These are phyloP conservation scores for Stichopus horrens DNA, from an alignment of 53 echinoderm and acorn worm genomes.

Conservation along the genomic window DNA sequence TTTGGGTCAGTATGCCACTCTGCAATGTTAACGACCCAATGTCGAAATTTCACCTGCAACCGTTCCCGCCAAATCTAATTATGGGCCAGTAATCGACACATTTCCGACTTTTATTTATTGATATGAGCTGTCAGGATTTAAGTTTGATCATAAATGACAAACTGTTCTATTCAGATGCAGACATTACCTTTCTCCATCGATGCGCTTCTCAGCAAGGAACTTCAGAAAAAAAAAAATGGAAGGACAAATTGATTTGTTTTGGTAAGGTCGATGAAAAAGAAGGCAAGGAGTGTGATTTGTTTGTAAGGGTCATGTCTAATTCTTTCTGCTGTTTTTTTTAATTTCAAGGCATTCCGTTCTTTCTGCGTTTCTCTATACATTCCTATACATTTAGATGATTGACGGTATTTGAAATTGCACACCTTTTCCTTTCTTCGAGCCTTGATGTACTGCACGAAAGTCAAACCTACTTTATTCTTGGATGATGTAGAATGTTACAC, in stretches of 20 bases:
- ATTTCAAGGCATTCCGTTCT: no score
- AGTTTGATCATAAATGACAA: slow-evolving; percentile 34
- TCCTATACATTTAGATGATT: no score
- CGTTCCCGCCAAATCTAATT: slow-evolving; percentile 30
- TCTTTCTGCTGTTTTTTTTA: neutral
- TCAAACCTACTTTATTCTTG: no score
- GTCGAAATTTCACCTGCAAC: slow-evolving; percentile 20
- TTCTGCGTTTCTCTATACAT: no score
- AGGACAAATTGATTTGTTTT: slow-evolving; percentile 22
- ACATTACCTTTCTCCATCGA: slow-evolving; percentile 11
- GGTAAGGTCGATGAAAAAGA: neutral
- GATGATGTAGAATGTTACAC: no score
- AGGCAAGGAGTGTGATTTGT: neutral
- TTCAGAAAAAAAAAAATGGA: neutral
- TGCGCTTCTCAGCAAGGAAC: slow-evolving; percentile 2
- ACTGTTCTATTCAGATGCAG: neutral
- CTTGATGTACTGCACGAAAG: no score
- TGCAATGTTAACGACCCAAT: slow-evolving; percentile 22
- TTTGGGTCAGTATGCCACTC: slow-evolving; percentile 24
- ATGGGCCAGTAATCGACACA: slow-evolving; percentile 36
- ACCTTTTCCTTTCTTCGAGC: no score
- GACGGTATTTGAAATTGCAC: no score
- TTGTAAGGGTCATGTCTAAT: neutral
- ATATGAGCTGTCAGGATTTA: slow-evolving; percentile 30
- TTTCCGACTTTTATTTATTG: slow-evolving; percentile 39